Percentiles rank a stretch among this genome's conserved stretches.
Conservation (phyloP, 1,140 invertebrate species). For the Drosophila kohkoa region DNA sequence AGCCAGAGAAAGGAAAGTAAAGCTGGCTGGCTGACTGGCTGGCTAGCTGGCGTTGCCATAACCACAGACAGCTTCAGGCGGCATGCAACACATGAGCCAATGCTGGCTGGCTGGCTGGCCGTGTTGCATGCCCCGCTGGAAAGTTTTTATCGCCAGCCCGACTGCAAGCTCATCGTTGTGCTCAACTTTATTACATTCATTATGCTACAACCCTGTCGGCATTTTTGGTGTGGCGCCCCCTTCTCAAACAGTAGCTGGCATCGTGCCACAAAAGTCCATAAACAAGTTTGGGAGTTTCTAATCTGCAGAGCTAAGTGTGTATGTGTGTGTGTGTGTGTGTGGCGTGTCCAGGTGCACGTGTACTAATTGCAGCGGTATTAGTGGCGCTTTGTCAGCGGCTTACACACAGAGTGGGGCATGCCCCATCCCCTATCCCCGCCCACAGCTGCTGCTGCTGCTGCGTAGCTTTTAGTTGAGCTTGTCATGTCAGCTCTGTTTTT, state of each 20-base stretch:
- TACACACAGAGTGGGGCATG: slow-evolving; percentile 32
- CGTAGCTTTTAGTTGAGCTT: slow-evolving; percentile 31
- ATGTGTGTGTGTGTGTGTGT: slow-evolving; percentile 9
- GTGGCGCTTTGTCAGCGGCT: slow-evolving; percentile 77
- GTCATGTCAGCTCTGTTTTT: slow-evolving; percentile 37
- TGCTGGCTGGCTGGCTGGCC: background rate
- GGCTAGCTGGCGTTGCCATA: slow-evolving; percentile 42
- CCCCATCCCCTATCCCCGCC: background rate
- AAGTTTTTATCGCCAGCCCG: slow-evolving; percentile 69
- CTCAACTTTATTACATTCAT: slow-evolving; percentile 81
- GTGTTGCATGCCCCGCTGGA: slow-evolving; percentile 21
- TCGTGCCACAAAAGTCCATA: slow-evolving; percentile 56
- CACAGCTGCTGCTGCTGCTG: slow-evolving; percentile 1
- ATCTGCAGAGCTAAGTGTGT: slow-evolving; percentile 47
- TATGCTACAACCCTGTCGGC: slow-evolving; percentile 68
- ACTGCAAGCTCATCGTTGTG: slow-evolving; percentile 8
- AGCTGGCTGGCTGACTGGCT: background rate
- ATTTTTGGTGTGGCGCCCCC: slow-evolving; percentile 1
- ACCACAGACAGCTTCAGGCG: slow-evolving; percentile 54
- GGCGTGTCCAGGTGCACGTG: slow-evolving; percentile 72
- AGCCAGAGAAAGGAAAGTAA: slow-evolving; percentile 44
- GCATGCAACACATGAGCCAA: slow-evolving; percentile 40
- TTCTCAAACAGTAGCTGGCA: background rate
- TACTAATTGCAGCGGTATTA: slow-evolving; percentile 81
- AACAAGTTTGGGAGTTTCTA: slow-evolving; percentile 70